A percentile compares a stretch with the other conserved stretches of the same genome.
phyloP scores from a whole-genome alignment of 1,140 invertebrate species.

The Aphaenogaster ashmeadi region DNA sequence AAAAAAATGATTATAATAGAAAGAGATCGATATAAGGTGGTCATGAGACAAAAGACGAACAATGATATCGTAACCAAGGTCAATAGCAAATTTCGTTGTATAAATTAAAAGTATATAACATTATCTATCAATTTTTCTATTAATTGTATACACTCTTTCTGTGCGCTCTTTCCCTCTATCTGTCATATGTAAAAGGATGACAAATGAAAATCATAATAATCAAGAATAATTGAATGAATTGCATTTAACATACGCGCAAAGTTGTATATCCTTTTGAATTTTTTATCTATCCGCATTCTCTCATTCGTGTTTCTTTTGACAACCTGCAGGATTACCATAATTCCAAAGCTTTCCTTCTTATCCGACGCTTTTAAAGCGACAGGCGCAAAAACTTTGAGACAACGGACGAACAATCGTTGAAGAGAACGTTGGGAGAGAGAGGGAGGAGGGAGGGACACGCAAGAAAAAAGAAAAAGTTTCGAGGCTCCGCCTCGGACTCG shows the following conservation, averaged over 20 bases:
- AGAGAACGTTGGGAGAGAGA: constrained; percentile 9
- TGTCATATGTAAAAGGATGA: not conserved
- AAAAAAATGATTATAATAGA: too few species aligned
- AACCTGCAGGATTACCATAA: constrained; percentile 75
- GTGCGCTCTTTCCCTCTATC: not conserved
- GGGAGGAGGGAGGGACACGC: not conserved
- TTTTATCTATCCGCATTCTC: constrained; percentile 26
- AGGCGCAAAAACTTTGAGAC: constrained; percentile 70
- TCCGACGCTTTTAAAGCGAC: constrained; percentile 75
- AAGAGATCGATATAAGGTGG: too few species aligned
- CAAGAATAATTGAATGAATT: constrained; percentile 12
- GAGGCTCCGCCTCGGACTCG: constrained; percentile 49
- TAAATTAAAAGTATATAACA: too few species aligned
- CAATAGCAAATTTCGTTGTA: too few species aligned
- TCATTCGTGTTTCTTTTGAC: constrained; percentile 62
- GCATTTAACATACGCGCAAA: constrained; percentile 6
- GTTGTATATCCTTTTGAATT: constrained; percentile 31
- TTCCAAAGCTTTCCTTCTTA: constrained; percentile 77
- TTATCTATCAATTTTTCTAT: not conserved
- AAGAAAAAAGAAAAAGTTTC: constrained; percentile 48
- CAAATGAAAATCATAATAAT: constrained; percentile 1
- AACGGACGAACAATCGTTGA: constrained; percentile 61
- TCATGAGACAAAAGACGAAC: too few species aligned
- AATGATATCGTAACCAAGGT: too few species aligned
- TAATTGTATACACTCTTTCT: not conserved